Conservation (phyloP, 1,140 invertebrate species). For the Drosophila lowei region DNA sequence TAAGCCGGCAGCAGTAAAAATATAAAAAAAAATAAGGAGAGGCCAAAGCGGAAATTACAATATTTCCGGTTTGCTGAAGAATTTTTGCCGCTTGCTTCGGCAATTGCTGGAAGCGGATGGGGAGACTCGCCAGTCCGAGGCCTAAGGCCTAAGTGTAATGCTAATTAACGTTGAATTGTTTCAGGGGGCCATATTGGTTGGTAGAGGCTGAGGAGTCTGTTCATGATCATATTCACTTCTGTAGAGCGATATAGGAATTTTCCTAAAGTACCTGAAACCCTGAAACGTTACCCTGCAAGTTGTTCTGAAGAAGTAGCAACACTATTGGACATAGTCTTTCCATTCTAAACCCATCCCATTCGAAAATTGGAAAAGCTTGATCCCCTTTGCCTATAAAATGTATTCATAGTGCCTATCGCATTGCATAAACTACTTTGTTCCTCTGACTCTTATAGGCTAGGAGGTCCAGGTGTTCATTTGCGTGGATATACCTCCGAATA, state of each 20-base stretch:
- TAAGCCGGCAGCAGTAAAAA: slow-evolving; percentile 53
- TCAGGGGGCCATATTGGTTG: slow-evolving; percentile 19
- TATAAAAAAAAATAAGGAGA: slow-evolving; percentile 30
- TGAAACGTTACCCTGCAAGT: too few relatives aligned
- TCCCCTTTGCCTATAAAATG: too few relatives aligned
- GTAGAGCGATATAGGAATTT: slow-evolving; percentile 12
- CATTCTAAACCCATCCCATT: too few relatives aligned
- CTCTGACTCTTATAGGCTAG: too few relatives aligned
- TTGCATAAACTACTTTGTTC: too few relatives aligned
- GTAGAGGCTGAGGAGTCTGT: slow-evolving; percentile 23
- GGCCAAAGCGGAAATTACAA: slow-evolving; percentile 71
- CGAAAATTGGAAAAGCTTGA: too few relatives aligned
- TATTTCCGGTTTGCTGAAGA: slow-evolving; percentile 71
- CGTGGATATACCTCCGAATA: too few relatives aligned
- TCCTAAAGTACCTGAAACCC: not conserved
- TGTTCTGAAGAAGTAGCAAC: too few relatives aligned
- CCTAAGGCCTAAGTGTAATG: slow-evolving; percentile 46
- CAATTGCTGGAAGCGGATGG: not conserved
- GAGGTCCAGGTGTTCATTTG: too few relatives aligned
- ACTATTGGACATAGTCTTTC: too few relatives aligned
- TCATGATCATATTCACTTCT: slow-evolving; percentile 29
- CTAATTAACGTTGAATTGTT: slow-evolving; percentile 51
- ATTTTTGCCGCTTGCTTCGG: slow-evolving; percentile 19
- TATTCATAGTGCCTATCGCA: too few relatives aligned
- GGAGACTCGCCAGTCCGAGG: slow-evolving; percentile 3